These are phyloP conservation scores for Tricholaema leucomelas DNA, from an alignment of 2,113 vertebrate species.

Conservation along the genomic window DNA sequence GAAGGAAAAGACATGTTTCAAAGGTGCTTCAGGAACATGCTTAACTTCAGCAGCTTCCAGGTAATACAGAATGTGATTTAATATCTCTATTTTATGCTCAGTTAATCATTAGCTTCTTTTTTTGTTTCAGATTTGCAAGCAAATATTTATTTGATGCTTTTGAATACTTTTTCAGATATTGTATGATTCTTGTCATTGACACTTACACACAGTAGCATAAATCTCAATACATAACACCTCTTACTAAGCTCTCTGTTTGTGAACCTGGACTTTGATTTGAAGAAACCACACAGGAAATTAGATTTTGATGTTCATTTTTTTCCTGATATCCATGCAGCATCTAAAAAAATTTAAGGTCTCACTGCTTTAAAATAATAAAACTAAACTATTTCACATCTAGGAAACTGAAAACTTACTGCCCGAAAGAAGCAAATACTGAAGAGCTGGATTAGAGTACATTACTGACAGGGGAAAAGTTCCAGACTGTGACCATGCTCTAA, in stretches of 20 bases:
- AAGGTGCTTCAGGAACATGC: not conserved
- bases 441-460: not conserved
- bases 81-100: not conserved
- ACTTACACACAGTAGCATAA: not conserved
- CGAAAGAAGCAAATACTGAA: not conserved
- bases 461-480: not conserved
- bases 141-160: constrained; percentile 15
- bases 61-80: not conserved
- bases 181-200: not conserved
- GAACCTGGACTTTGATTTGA: not conserved
- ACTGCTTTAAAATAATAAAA: not conserved
- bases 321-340: not conserved
- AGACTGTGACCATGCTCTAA: not conserved
- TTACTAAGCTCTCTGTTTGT: not conserved
- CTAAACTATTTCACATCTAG: not conserved
- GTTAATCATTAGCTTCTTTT: not conserved
- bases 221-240: not conserved
- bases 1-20: not conserved
- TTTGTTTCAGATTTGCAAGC: constrained; percentile 8
- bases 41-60: not conserved
- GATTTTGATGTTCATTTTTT: not conserved
- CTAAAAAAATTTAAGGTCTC: not conserved
- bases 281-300: not conserved
- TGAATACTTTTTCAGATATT: not conserved
- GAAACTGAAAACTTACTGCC: not conserved